Base-by-base conservation (phyloP, 2,888 invertebrate genomes). In the Drosophila picticornis region DNA sequence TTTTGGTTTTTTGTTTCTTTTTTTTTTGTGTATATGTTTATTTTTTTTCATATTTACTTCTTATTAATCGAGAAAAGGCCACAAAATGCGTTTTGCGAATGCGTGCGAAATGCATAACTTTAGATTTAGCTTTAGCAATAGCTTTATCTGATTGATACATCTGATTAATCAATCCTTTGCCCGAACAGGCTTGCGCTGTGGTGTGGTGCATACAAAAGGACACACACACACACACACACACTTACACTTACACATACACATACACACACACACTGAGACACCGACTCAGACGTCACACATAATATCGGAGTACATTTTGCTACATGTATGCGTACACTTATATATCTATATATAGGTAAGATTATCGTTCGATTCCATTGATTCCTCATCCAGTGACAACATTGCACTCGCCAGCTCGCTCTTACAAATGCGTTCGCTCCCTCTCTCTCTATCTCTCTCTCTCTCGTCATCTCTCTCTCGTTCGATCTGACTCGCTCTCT, bases 241-340 rank as follows among this genome's bases (percentile, higher is more conserved):
- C 16, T 25, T 34, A 16, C 29, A 34, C 22, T 10, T 16, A 34
- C 4, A 32, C 22, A 71, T 64, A 61, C 40, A 55, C 46, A 70
- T 16, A 22, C 9, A 16, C 2, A 22, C 32, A 71, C 70, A 64
- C 46, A 57, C 46, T 25, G 6, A 70, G 46, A 65, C 36, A 67
- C 61, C 59, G 52, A 67, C 40, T 56, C 56, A 70, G 29, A 65
- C 56, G 70, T 43, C 64, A 82, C 63, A 72, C 65, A 70, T 84
- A 87, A 86, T 85, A 86, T 86, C 85, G 87, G 85, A 84, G 85
- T 87, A 86, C 84, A 85, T 82, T 86, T 87, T 77, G 85, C 87
- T 87, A 87, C 73, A 77, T 75, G 38, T 68, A 46, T 38, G 52
- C 55, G 43, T 66, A 62, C 40, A 64, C 51, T 43, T 72, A 63